These are phyloP conservation scores for Spheniscus humboldti DNA, from an alignment of 2,797 vertebrate species.

Conservation along the genomic window DNA sequence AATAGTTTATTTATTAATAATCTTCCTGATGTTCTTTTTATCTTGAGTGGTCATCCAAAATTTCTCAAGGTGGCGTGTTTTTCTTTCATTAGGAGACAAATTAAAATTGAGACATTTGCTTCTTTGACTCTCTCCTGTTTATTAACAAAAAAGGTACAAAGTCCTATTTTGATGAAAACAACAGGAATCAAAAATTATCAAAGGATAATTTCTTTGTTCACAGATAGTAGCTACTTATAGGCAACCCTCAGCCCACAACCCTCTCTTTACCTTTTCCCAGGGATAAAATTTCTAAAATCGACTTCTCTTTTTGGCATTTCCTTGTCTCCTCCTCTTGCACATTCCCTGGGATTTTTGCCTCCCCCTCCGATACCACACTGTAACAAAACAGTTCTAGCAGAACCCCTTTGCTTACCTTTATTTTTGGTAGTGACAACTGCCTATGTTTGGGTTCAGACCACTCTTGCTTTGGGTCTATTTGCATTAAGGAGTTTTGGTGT, in stretches of 20 bases:
- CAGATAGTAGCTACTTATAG: not conserved
- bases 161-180: not conserved
- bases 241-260: no score
- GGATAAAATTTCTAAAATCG: not conserved
- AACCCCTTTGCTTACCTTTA: not conserved
- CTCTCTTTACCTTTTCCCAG: not conserved
- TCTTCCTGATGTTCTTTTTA: not conserved
- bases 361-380: accelerated
- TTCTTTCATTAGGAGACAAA: not conserved
- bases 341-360: not conserved
- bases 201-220: not conserved
- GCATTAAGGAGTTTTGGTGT: not conserved
- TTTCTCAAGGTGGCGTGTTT: not conserved
- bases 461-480: not conserved
- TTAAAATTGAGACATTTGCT: not conserved
- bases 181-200: not conserved
- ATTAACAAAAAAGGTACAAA: not conserved
- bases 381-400: not conserved
- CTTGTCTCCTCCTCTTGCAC: not conserved
- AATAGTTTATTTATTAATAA: not conserved
- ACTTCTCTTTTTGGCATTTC: not conserved
- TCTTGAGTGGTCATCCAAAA: not conserved
- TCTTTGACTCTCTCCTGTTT: not conserved
- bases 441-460: not conserved
- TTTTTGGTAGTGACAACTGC: not conserved